Percentiles rank a stretch among this genome's conserved stretches.
phyloP scores from a whole-genome alignment of 2,888 invertebrate genomes.

The Papilio protenor region DNA sequence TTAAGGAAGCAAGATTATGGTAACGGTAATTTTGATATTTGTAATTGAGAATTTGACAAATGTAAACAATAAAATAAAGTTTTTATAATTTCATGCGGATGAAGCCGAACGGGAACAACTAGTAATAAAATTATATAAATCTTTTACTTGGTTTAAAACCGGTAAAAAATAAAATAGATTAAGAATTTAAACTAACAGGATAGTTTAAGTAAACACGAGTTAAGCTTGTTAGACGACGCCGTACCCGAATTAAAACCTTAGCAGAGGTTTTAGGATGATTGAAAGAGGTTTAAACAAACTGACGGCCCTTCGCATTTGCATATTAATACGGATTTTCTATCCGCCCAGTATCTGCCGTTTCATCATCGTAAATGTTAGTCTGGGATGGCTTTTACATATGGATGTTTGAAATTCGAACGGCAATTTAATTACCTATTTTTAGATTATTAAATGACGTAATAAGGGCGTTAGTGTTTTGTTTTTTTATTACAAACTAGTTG shows the following conservation, averaged over 20 bases:
- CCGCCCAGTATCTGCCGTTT: conserved; percentile 16
- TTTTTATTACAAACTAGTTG: neutral
- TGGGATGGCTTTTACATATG: conserved; percentile 28
- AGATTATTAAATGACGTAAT: neutral
- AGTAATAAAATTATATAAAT: neutral
- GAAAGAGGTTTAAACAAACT: conserved; percentile 42
- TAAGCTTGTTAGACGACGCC: conserved; percentile 31
- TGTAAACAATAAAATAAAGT: too few species aligned
- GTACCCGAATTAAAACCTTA: conserved; percentile 38
- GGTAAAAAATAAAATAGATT: conserved; percentile 15
- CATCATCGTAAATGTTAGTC: conserved; percentile 32
- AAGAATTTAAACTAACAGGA: conserved; percentile 16
- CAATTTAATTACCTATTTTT: neutral
- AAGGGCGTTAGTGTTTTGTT: neutral
- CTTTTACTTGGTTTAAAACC: neutral
- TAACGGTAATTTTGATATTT: too few species aligned
- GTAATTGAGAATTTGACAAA: too few species aligned
- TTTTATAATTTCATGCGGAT: too few species aligned
- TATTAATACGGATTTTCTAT: conserved; percentile 42
- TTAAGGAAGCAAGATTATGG: too few species aligned
- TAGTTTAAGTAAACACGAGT: conserved; percentile 34
- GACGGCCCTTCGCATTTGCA: conserved; percentile 43
- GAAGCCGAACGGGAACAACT: too few species aligned
- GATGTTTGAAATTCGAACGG: conserved; percentile 22
- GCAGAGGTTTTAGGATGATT: conserved; percentile 41